Evolutionary conservation across 2,113 vertebrate genomes (phyloP).

Genomic region (Fukomys damarensis): DNA sequence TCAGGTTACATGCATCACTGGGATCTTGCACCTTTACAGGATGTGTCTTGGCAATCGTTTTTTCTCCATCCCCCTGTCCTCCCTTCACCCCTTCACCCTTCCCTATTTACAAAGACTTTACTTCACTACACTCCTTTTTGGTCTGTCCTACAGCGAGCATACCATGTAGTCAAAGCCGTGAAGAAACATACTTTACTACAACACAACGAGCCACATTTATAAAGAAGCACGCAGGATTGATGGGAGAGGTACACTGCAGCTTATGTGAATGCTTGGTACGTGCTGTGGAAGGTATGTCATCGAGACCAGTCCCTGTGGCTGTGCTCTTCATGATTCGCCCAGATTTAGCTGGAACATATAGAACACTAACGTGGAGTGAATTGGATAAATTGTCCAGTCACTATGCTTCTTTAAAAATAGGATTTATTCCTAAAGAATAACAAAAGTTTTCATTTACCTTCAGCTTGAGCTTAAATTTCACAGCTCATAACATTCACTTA

Average conservation of each 20-base stretch:
- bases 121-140: not conserved
- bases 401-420: not conserved
- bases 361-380: not conserved
- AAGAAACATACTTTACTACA: not conserved
- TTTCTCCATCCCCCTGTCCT: too few relatives aligned
- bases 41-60: too few relatives aligned
- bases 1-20: too few relatives aligned
- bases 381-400: not conserved
- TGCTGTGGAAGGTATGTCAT: not conserved
- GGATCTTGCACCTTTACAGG: too few relatives aligned
- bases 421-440: conserved; percentile 3
- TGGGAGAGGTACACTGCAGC: too few relatives aligned
- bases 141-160: not conserved
- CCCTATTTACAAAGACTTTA: too few relatives aligned
- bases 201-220: not conserved
- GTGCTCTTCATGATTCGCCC: not conserved
- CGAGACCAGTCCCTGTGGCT: not conserved
- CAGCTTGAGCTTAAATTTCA: not conserved
- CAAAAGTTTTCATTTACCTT: not conserved
- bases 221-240: not conserved
- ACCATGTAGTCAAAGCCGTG: not conserved
- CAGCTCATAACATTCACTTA: not conserved
- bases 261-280: not conserved
- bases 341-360: not conserved
- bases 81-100: too few relatives aligned